Conservation (phyloP, 2,797 vertebrate species). For the Anas flavirostris region DNA sequence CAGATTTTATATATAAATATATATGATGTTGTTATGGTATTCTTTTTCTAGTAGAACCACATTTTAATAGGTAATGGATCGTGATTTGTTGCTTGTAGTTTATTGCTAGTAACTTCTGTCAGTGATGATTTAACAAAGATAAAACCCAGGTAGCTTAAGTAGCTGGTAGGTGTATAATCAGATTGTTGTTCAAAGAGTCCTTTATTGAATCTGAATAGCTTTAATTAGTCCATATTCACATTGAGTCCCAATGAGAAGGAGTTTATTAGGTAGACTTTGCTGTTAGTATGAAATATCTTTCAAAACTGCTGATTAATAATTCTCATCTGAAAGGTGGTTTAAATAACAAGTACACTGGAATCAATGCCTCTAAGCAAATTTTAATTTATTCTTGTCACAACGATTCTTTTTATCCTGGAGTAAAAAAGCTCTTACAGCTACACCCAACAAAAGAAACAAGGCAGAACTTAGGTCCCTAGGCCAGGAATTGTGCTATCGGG, state of each 20-base stretch:
- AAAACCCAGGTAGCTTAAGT: neutral
- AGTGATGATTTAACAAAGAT: neutral
- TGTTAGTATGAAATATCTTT: neutral
- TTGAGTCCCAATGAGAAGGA: neutral
- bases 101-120: neutral
- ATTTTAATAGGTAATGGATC: neutral
- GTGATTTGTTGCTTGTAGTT: neutral
- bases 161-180: neutral
- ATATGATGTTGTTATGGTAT: neutral
- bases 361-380: neutral
- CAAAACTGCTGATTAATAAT: neutral
- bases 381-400: neutral
- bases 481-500: neutral
- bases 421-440: neutral
- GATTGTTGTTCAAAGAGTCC: neutral
- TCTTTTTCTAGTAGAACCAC: neutral
- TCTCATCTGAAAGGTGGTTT: neutral
- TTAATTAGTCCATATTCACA: neutral
- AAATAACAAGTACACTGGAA: neutral
- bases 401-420: neutral
- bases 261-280: neutral
- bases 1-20: neutral
- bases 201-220: neutral
- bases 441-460: neutral
- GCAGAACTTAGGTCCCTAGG: neutral